Percentiles rank a stretch among this genome's conserved stretches.
Evolutionary conservation across 2,797 vertebrate genomes (phyloP).

Genomic region (Austrolebias charrua): DNA sequence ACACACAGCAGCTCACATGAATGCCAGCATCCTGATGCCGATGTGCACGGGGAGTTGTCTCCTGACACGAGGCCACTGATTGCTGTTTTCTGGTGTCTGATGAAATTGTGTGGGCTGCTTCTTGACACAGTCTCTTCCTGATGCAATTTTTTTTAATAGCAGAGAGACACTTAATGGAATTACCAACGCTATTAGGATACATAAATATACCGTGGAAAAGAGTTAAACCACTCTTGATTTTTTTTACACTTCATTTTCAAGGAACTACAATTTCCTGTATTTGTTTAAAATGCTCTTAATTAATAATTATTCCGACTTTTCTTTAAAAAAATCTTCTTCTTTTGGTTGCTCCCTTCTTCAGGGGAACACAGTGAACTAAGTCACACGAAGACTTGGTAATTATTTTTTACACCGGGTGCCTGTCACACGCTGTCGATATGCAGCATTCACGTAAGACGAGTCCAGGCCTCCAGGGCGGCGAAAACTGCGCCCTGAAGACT

Average conservation of each 20-base stretch:
- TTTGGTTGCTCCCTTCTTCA: background rate
- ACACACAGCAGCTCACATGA: slow-evolving; percentile 47
- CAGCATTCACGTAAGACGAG: too few relatives aligned
- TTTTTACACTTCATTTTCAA: background rate
- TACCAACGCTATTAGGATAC: slow-evolving; percentile 53
- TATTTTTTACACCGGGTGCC: too few relatives aligned
- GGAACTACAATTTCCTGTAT: background rate
- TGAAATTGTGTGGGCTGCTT: slow-evolving; percentile 41
- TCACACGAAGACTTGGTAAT: too few relatives aligned
- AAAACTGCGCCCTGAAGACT: too few relatives aligned
- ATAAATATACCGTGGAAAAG: too few relatives aligned
- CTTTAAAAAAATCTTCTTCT: background rate
- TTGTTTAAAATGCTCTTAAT: background rate
- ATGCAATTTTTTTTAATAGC: slow-evolving; percentile 45
- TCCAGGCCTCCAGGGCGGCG: too few relatives aligned
- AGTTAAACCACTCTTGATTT: too few relatives aligned
- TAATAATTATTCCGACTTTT: background rate
- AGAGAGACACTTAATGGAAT: slow-evolving; percentile 57
- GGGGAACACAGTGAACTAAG: too few relatives aligned
- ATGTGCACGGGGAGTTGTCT: slow-evolving; percentile 19
- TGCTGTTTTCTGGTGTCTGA: slow-evolving; percentile 40
- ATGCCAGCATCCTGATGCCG: slow-evolving; percentile 39
- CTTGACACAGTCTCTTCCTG: slow-evolving; percentile 41
- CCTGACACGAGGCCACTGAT: slow-evolving; percentile 33
- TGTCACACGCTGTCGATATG: too few relatives aligned